Percentiles rank a stretch among this genome's conserved stretches.
Evolutionary conservation across 1,140 invertebrate genomes (phyloP).

Genomic region (Luehdorfia chinensis): DNA sequence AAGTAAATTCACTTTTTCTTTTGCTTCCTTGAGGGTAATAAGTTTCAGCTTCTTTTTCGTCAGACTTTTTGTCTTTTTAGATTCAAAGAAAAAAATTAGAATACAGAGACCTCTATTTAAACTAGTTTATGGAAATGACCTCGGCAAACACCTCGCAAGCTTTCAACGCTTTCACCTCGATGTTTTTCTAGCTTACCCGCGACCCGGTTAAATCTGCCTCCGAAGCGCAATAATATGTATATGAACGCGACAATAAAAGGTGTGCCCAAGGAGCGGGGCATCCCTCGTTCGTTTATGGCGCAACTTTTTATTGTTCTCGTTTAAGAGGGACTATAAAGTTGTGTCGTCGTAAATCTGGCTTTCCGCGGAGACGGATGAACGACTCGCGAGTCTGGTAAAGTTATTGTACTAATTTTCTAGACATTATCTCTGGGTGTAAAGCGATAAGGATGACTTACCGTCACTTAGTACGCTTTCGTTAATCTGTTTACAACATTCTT

Average conservation of each 20-base stretch:
- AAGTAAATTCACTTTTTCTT: no score
- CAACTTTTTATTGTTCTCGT: conserved; percentile 65
- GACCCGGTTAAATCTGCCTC: background rate
- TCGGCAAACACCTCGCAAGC: no score
- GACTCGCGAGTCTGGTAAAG: conserved; percentile 1
- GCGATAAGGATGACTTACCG: background rate
- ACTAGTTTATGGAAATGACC: no score
- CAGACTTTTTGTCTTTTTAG: no score
- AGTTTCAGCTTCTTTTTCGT: no score
- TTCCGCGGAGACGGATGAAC: conserved; percentile 18
- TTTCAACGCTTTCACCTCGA: no score
- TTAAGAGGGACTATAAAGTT: conserved; percentile 56
- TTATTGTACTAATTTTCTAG: conserved; percentile 12
- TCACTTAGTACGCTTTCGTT: no score
- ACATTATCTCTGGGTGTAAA: conserved; percentile 8
- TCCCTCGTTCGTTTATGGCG: conserved; percentile 18
- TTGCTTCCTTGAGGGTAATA: no score
- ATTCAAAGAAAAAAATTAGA: no score
- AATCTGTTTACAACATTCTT: no score
- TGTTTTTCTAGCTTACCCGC: background rate
- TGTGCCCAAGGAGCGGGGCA: background rate
- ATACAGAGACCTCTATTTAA: no score
- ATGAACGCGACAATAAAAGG: conserved; percentile 15
- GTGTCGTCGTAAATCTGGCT: conserved; percentile 57
- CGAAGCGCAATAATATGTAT: conserved; percentile 12